Base-by-base conservation (phyloP, 2,888 invertebrate species). In the Actias luna region DNA sequence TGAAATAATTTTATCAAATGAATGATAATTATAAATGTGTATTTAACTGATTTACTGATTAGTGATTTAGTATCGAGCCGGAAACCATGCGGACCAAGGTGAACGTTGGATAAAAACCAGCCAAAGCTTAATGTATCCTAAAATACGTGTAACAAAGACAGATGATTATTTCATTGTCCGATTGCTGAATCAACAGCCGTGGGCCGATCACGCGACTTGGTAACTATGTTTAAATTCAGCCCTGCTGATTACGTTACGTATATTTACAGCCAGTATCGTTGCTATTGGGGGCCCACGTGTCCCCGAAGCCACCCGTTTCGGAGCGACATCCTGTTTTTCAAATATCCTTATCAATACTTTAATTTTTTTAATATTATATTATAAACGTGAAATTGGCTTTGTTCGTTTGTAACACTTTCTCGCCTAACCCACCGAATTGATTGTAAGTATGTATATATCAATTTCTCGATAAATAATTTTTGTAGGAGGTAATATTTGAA, bases 131-230 rank as follows among this genome's bases (percentile, higher is more conserved):
- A 69, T 74, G 68, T 67, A 70, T 68, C 70, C 75, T 64, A 69
- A 79, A 78, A 78, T 80, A 79, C 71, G 67, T 68, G 69, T 63
- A 71, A 72, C 71, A 72, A 68, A 72, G 68, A 73, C 66, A 62
- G 62, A 71, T 74, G 77, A 80, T 82, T 81, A 74, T 78, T 82
- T 75, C 77, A 77, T 76, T 79, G 77, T 78, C 70, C 69, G 64
- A 62, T 65, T 68, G 77, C 69, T 69, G 64, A 63, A 66, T 68
- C 65, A 59, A 59, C 62, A 46, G 58, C 14, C 62, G 59, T 59
- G 60, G 59, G 55, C 50, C 64, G 29, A 31, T 36, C 33, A 31
- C 59, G 60, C 58, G 55, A 31, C 64, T 59, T 39, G 60, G 65
- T 62, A 60, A 60, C 57, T 46, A 42, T 52, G 52, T 63, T 59